Base-by-base conservation (phyloP, 2,113 vertebrate genomes). In the Acrocephalus kingi region DNA sequence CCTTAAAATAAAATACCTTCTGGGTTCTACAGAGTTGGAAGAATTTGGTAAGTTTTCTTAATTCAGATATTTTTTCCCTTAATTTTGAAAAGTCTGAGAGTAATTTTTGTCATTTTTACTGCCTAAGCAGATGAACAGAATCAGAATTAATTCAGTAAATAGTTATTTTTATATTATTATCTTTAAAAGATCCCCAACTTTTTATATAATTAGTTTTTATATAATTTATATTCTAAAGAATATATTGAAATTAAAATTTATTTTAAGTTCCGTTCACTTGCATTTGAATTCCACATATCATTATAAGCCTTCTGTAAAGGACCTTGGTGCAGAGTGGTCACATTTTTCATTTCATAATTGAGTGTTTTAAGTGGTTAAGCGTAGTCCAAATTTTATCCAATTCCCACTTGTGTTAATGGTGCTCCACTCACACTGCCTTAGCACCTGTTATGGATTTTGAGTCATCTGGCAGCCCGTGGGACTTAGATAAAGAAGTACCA, bases 401-500 rank as follows among this genome's bases (percentile, higher is more conserved):
- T 96, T 97, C 83, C 82, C 96, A 92, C 86, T 91, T 97, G 96
- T 96, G 91, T 95, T 98, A 98, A 98, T 97, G 95, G 94, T 85
- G 89, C 97, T 97, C 55, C 91, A 92, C 94, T 98, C 96, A 95
- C 97, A 96, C 95, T 98, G 97, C 97, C 95, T 96, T 97, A 98
- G 97, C 98, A 98, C 98, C 98, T 98, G 98, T 98, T 98, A 97
- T 95, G 97, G 97, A 98, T 98, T 98, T 98, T 97, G 97, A 98
- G 97, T 98, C 98, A 98, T 98, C 98, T 98, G 98, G 98, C 98
- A 98, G 95, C 97, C 97, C 90, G 81, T 97, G 97, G 97, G 97
- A 98, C 97, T 97, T 94, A 97, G 97, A 98, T 98, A 98, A 98
- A 98, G 97, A 97, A 98, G 98, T 98, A 98, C 98, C 98, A 98